Evolutionary conservation across 2,797 vertebrate species (phyloP), one percentile per base, ranked within the genome.

Genomic region (Nothura maculosa): DNA sequence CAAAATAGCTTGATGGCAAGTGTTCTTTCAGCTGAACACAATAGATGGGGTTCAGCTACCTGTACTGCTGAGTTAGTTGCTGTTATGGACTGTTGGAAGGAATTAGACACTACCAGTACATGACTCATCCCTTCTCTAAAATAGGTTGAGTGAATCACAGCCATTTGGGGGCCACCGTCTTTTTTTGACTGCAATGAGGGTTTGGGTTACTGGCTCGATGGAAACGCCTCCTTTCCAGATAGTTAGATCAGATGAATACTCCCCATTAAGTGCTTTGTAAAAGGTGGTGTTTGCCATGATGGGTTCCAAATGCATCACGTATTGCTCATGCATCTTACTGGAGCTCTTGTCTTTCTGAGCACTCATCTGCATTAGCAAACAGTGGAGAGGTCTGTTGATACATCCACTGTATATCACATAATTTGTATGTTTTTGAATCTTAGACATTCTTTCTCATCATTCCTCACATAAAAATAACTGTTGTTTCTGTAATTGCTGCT

Each of bases 61-160:
- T 83, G 73, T 78, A 9, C 73, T 16, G 63, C 48, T 18, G 45
- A 72, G 80, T 13, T 92, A 62, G 30, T 58, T 93, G 42, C 32
- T 5, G 2, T 77, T 83, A 5, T 3, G 38, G 18, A 58, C 63
- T 73, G 36, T 58, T 74, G 67, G 62, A 85, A 75, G 80, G 54
- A 92, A 86, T 81, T 72, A 68, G 70, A 60, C 32, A 55, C 58
- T 75, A 75, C 25, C 50, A 76, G 42, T 2, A 1, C 43, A 36
- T 90, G 90, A 89, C 21, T 92, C 79, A 77, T 80, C 21, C 77
- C 61, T 75, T 80, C 77, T 69, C 58, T 72, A 85, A 93, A 93
- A 80, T 36, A 75, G 76, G 80, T 83, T 70, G 91, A 67, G 54
- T 91, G 73, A 94, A 89, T 95, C 87, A 94, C 69, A 85, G 69